These are phyloP conservation scores for Thera britannica DNA, from an alignment of 2,888 invertebrate species.

Conservation along the genomic window DNA sequence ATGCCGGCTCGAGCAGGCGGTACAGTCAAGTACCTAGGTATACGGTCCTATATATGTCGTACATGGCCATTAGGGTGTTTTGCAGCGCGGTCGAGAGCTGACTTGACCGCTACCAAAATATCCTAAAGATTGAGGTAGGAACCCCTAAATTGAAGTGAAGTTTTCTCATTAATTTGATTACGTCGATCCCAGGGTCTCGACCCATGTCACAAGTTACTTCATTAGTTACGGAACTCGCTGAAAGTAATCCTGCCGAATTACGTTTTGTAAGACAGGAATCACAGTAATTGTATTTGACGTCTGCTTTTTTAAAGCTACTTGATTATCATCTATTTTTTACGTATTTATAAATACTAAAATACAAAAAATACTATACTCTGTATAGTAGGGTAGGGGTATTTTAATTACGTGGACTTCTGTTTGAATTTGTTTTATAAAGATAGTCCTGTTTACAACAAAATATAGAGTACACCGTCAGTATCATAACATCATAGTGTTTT, in stretches of 20 bases:
- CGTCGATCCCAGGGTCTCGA: constrained; percentile 80
- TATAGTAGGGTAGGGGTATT: too few relatives aligned
- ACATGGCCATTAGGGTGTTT: constrained; percentile 56
- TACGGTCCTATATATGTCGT: constrained; percentile 48
- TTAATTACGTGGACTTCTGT: too few relatives aligned
- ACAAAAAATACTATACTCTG: too few relatives aligned
- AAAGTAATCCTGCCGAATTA: constrained; percentile 80
- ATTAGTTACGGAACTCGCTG: constrained; percentile 82
- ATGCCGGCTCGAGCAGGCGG: constrained; percentile 37
- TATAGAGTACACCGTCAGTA: too few relatives aligned
- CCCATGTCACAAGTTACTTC: constrained; percentile 85
- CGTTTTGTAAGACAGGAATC: constrained; percentile 78
- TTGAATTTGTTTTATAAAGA: too few relatives aligned
- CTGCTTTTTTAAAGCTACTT: constrained; percentile 37
- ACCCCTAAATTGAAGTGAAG: constrained; percentile 82
- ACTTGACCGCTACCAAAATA: constrained; percentile 78
- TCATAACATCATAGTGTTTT: background rate
- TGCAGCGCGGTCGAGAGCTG: constrained; percentile 51
- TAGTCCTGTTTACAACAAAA: too few relatives aligned
- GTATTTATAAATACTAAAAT: too few relatives aligned
- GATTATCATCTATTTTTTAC: background rate
- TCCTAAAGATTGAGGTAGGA: constrained; percentile 80
- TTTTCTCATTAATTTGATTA: constrained; percentile 85
- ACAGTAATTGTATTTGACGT: constrained; percentile 65
- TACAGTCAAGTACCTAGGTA: constrained; percentile 26